Evolutionary conservation across 30 jellyfish, hydroid and myxozoan genomes (phyloP).

Genomic region (Turritopsis rubra): DNA sequence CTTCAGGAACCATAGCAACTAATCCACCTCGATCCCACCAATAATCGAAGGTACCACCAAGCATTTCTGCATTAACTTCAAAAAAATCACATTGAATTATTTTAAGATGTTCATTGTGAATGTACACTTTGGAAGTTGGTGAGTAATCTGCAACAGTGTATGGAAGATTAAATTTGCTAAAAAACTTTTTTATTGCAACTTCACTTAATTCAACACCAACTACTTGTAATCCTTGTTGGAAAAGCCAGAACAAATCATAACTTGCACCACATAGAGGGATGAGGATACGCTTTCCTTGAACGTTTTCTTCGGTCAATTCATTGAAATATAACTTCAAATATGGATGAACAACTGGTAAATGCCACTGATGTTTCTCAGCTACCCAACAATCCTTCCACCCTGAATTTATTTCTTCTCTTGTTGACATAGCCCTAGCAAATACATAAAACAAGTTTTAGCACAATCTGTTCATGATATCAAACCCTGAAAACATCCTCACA

Average conservation of each 20-base stretch:
- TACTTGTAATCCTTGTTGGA: conserved; percentile 53
- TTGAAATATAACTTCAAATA: conserved; percentile 14
- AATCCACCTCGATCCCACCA: conserved; percentile 33
- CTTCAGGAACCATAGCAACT: conserved; percentile 40
- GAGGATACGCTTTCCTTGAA: conserved; percentile 22
- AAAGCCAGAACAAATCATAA: conserved; percentile 57
- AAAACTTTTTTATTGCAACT: conserved; percentile 40
- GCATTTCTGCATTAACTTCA: conserved; percentile 12
- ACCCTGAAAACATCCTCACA: too few relatives aligned
- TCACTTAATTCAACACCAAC: conserved; percentile 73
- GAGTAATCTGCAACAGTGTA: conserved; percentile 36
- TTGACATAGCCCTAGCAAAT: too few relatives aligned
- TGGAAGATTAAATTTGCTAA: conserved; percentile 33
- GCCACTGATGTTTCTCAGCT: conserved; percentile 11
- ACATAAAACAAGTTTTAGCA: too few relatives aligned
- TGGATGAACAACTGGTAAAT: conserved; percentile 3
- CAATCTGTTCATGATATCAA: too few relatives aligned
- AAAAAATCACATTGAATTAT: conserved; percentile 25
- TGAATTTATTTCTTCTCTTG: conserved; percentile 12
- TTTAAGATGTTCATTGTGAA: conserved; percentile 3
- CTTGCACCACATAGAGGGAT: conserved; percentile 79
- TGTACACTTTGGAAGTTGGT: neutral
- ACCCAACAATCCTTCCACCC: conserved; percentile 22
- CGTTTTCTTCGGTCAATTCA: conserved; percentile 20
- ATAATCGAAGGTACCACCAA: conserved; percentile 30